Conservation (phyloP, 2,888 invertebrate genomes). For the Cerastis rubricosa region DNA sequence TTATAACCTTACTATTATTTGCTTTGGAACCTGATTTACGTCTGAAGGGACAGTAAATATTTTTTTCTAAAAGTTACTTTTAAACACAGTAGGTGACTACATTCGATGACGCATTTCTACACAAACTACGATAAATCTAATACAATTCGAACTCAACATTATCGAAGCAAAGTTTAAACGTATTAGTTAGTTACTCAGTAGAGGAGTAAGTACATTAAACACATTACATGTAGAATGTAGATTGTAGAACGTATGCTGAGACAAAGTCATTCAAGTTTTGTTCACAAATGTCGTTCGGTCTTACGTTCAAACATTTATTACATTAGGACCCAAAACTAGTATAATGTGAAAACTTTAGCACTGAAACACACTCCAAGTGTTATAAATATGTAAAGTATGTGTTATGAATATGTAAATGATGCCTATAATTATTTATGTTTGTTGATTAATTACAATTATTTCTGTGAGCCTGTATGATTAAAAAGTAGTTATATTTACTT, state of each 20-base stretch:
- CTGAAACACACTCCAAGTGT: slow-evolving; percentile 21
- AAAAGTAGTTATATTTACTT: too few species aligned
- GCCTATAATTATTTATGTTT: too few species aligned
- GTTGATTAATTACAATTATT: too few species aligned
- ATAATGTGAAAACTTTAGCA: slow-evolving; percentile 63
- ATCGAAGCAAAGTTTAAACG: background rate
- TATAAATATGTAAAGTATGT: too few species aligned
- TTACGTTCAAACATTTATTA: slow-evolving; percentile 70
- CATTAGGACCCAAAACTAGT: slow-evolving; percentile 66
- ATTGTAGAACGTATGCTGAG: slow-evolving; percentile 12
- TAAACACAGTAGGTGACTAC: background rate
- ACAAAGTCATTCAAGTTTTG: slow-evolving; percentile 14
- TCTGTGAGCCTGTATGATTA: too few species aligned
- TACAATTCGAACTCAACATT: background rate
- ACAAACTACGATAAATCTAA: background rate
- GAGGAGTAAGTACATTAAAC: background rate
- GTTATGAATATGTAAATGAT: too few species aligned
- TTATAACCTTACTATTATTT: background rate
- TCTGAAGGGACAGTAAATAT: background rate
- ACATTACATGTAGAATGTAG: background rate
- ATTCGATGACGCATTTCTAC: background rate
- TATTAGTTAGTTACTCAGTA: slow-evolving; percentile 8
- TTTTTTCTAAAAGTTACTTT: background rate
- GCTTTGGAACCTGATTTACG: background rate
- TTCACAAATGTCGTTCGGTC: slow-evolving; percentile 44